A percentile compares a stretch with the other conserved stretches of the same genome.
phyloP scores from a whole-genome alignment of 1,140 invertebrate genomes.

The Drosophila aff. region DNA sequence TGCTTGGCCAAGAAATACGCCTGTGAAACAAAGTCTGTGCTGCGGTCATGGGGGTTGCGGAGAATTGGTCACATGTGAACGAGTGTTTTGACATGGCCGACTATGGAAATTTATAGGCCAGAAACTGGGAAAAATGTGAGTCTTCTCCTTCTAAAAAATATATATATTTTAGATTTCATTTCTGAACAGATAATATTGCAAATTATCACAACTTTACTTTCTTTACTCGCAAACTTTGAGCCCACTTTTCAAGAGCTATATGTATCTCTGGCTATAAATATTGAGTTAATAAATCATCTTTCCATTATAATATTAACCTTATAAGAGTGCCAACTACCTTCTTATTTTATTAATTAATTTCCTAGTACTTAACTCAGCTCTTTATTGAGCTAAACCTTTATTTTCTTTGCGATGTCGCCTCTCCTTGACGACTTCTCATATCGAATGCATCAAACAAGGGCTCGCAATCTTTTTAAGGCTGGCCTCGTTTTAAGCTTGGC shows the following conservation, averaged over 20 bases:
- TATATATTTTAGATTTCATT: rapidly evolving
- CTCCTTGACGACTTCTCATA: constrained; percentile 12
- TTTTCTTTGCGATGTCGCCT: background rate
- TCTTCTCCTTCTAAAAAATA: too few species aligned
- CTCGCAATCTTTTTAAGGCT: constrained; percentile 18
- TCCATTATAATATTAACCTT: background rate
- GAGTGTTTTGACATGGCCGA: constrained; percentile 61
- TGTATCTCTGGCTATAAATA: too few species aligned
- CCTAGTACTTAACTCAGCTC: background rate
- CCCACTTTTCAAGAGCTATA: rapidly evolving
- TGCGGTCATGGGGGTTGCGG: constrained; percentile 12
- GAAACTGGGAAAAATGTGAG: background rate
- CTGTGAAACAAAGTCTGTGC: constrained; percentile 56
- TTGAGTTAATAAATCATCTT: rapidly evolving
- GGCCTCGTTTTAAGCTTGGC: constrained; percentile 46
- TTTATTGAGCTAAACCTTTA: background rate
- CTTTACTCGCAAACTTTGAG: background rate
- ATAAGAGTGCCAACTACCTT: rapidly evolving
- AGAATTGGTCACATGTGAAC: constrained; percentile 28
- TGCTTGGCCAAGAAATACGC: constrained; percentile 62
- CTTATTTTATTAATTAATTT: background rate
- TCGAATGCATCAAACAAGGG: constrained; percentile 14
- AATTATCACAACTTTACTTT: background rate
- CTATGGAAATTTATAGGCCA: constrained; percentile 58
- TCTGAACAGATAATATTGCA: background rate